A percentile compares a stretch with the other conserved stretches of the same genome.
These are phyloP conservation scores for Calameuta idolon DNA, from an alignment of 2,888 invertebrate genomes.

Conservation along the genomic window DNA sequence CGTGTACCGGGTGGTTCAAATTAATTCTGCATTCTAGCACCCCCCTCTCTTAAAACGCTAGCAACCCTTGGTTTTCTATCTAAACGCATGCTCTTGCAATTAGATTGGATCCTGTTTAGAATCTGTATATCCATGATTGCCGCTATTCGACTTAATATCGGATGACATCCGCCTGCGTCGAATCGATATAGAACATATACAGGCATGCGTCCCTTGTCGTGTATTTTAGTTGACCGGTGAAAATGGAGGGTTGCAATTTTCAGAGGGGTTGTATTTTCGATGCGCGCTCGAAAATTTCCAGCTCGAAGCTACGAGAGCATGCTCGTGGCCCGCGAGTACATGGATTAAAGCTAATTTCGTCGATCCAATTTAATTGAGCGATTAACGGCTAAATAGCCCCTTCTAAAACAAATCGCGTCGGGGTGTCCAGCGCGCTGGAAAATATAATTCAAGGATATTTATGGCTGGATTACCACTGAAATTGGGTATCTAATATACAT, in stretches of 20 bases:
- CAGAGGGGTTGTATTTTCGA: neutral
- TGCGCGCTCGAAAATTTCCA: neutral
- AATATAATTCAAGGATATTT: constrained; percentile 66
- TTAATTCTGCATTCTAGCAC: constrained; percentile 51
- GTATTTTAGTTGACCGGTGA: neutral
- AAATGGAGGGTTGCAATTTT: neutral
- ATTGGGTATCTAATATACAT: constrained; percentile 64
- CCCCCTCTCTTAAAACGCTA: neutral
- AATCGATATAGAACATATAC: neutral
- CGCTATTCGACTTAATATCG: neutral
- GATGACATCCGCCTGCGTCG: neutral
- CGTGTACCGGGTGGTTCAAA: constrained; percentile 56
- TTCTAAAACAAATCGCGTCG: constrained; percentile 30
- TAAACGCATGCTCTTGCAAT: neutral
- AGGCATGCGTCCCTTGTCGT: neutral
- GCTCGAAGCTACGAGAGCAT: neutral
- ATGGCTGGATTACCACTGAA: constrained; percentile 63
- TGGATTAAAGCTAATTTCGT: constrained; percentile 62
- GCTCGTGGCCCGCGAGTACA: neutral
- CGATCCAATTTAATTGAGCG: constrained; percentile 67
- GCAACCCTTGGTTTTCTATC: neutral
- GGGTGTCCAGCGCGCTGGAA: constrained; percentile 46
- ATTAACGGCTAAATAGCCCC: constrained; percentile 64
- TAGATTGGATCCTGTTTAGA: neutral
- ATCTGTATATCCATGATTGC: neutral